Evolutionary conservation across 2,888 invertebrate species (phyloP).

Genomic region (Drosophila neutralis): DNA sequence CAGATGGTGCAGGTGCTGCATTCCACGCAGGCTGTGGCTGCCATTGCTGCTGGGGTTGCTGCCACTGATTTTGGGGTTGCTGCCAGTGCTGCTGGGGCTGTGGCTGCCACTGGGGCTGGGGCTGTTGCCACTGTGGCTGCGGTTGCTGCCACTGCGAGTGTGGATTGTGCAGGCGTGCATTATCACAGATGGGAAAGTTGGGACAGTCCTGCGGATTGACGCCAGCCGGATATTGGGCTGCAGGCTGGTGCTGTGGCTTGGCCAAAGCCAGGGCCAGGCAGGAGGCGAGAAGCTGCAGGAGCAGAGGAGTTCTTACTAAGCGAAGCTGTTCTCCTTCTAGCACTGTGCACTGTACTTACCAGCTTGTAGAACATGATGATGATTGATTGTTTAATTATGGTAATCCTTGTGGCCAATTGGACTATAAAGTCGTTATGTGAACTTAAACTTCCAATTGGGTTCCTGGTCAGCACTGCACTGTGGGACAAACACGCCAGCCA

Average conservation of each 20-base stretch:
- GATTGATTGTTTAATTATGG: slow-evolving; percentile 11
- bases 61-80: slow-evolving; percentile 70
- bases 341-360: slow-evolving; percentile 77
- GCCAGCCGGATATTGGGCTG: slow-evolving; percentile 85
- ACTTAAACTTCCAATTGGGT: slow-evolving; percentile 85
- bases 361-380: slow-evolving; percentile 84
- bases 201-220: slow-evolving; percentile 86
- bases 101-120: slow-evolving; percentile 74
- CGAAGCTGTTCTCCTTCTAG: not conserved
- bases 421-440: slow-evolving; percentile 82
- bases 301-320: not conserved
- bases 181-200: slow-evolving; percentile 86
- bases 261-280: slow-evolving; percentile 81
- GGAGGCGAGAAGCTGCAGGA: slow-evolving; percentile 78
- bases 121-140: slow-evolving; percentile 76
- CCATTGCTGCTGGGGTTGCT: slow-evolving; percentile 57
- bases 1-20: slow-evolving; percentile 74
- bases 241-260: slow-evolving; percentile 83
- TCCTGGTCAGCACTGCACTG: slow-evolving; percentile 84
- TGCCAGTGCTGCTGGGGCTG: slow-evolving; percentile 81
- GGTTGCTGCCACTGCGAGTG: slow-evolving; percentile 82
- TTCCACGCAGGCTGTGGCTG: slow-evolving; percentile 79
- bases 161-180: slow-evolving; percentile 84
- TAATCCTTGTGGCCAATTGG: slow-evolving; percentile 81
- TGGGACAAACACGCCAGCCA: slow-evolving; percentile 72